Evolutionary conservation across 2,888 invertebrate species (phyloP), one percentile per base, ranked within the genome.

Genomic region (Chalcosyrphus nemorum): DNA sequence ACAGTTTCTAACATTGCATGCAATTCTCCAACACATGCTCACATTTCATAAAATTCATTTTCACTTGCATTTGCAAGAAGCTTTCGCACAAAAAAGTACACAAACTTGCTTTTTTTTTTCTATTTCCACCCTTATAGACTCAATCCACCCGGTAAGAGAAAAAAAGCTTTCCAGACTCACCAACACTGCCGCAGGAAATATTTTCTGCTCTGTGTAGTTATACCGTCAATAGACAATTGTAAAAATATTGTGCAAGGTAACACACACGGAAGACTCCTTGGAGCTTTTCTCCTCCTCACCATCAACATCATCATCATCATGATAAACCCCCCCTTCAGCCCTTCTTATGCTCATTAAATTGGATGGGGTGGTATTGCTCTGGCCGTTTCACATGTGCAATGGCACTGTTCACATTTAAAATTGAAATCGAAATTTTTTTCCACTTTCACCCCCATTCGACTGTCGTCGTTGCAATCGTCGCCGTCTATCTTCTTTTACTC

Each of bases 351-450:
- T 81, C 66, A 61, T 66, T 50, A 66, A 47, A 65, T 15, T 17
- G 11, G 43, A 38, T 27, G n/a, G 11, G 43, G 45, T 27, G n/a
- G 41, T 66, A 29, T 63, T 63, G 52, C 74, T 66, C 21, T 63
- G 56, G 59, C 74, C 45, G n/a, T 61, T 74, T 78, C 78, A 74
- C 68, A 74, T 78, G 78, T 74, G 68, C 78, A 84, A 38, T 66
- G 45, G 27, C 17, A 65, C 74, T 70, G 54, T 47, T 75, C 75
- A 80, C 81, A 86, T 82, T 86, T 86, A 85, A 86, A 81, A 86
- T 86, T 81, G 87, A 87, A 87, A 87, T 86, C 87, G 87, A 87
- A 87, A 87, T 86, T 85, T 84, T n/a, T 87, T 86, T 86, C 86
- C 86, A 86, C 87, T 87, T 87, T 87, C 86, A 85, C 86, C 87